Evolutionary conservation across 1,140 invertebrate genomes (phyloP).

Genomic region (Planococcus citri): DNA sequence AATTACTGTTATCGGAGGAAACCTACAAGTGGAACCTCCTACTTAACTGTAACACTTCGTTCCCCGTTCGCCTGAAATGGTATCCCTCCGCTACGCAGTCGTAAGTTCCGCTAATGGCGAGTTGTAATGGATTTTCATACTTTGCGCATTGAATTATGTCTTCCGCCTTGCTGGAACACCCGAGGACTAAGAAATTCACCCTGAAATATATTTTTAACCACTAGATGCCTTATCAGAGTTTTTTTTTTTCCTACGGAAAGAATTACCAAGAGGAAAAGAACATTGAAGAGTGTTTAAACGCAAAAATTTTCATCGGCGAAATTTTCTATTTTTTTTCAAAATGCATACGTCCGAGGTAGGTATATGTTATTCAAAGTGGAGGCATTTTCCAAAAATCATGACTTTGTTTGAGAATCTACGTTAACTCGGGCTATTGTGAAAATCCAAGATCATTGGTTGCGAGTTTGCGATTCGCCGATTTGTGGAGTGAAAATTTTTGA

Average conservation of each 20-base stretch:
- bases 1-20: conserved; percentile 20
- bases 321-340: too few relatives aligned
- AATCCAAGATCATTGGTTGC: too few relatives aligned
- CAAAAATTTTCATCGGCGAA: background rate
- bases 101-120: conserved; percentile 16
- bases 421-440: too few relatives aligned
- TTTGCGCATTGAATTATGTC: conserved; percentile 17
- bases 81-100: background rate
- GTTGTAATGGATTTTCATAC: conserved; percentile 19
- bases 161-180: conserved; percentile 18
- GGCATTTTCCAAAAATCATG: too few relatives aligned
- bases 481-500: too few relatives aligned
- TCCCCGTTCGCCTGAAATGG: background rate
- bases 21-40: conserved; percentile 19
- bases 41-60: conserved; percentile 16
- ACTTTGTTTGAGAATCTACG: too few relatives aligned
- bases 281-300: background rate
- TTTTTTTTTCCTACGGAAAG: background rate
- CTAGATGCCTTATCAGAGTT: conserved; percentile 17
- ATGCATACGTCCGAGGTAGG: too few relatives aligned
- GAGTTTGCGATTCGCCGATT: too few relatives aligned
- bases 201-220: conserved; percentile 15
- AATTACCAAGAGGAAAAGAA: background rate
- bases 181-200: conserved; percentile 18
- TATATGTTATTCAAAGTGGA: too few relatives aligned